phyloP scores from a whole-genome alignment of 2,888 invertebrate genomes.

The Tethea ocularis region DNA sequence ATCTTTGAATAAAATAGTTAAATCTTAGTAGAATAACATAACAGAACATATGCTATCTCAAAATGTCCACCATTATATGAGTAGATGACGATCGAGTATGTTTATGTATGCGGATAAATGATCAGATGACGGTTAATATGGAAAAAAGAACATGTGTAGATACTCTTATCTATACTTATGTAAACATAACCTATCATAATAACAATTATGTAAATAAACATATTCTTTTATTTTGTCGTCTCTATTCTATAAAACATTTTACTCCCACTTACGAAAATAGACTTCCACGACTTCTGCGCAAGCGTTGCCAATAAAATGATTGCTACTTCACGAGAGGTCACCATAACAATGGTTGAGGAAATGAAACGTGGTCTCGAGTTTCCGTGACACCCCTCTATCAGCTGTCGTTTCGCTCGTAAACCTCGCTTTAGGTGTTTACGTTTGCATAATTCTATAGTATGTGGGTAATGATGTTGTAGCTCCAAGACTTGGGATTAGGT shows the following conservation, averaged over 20 bases:
- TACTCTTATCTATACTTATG: no score
- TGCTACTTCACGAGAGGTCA: neutral
- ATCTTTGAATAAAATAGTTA: no score
- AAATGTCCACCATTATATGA: no score
- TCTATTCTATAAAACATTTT: neutral
- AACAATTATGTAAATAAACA: no score
- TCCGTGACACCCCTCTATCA: neutral
- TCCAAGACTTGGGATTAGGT: neutral
- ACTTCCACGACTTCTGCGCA: neutral
- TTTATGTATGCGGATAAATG: no score
- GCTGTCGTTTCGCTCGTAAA: constrained; percentile 17
- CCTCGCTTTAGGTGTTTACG: constrained; percentile 27
- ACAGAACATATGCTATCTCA: no score
- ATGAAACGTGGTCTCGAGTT: constrained; percentile 1
- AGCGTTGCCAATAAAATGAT: neutral
- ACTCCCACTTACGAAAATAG: neutral
- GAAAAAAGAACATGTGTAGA: no score
- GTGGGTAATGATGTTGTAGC: neutral
- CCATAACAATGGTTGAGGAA: constrained; percentile 3
- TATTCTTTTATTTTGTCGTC: neutral
- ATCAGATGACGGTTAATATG: no score
- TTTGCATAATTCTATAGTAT: constrained; percentile 18
- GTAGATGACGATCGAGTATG: no score
- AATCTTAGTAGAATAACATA: no score
- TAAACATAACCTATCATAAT: no score